Percentiles rank a stretch among this genome's conserved stretches.
These are phyloP conservation scores for Heliconius himera DNA, from an alignment of 1,140 invertebrate species.

Conservation along the genomic window DNA sequence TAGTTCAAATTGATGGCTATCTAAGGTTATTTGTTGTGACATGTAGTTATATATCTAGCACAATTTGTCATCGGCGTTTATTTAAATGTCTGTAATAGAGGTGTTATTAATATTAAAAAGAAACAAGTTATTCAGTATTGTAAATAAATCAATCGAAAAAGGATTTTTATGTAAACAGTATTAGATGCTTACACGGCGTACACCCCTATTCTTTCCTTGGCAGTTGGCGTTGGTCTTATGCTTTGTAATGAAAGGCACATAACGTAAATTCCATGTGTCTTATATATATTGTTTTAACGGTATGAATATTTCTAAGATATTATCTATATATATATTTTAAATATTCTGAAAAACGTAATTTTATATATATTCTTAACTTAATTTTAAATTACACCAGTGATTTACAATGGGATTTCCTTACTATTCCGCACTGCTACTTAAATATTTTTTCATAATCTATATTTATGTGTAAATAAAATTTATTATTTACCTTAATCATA, in stretches of 20 bases:
- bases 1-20: conserved; percentile 72
- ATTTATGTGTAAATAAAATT: too few species aligned
- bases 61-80: conserved; percentile 65
- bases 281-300: not conserved
- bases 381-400: too few species aligned
- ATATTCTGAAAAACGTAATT: too few species aligned
- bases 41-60: conserved; percentile 68
- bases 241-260: conserved; percentile 56
- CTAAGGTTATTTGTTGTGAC: conserved; percentile 80
- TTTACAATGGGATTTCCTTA: too few species aligned
- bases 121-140: not conserved
- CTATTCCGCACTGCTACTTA: too few species aligned
- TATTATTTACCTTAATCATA: too few species aligned
- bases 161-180: not conserved
- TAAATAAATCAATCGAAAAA: not conserved
- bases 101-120: not conserved
- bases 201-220: conserved; percentile 54
- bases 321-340: too few species aligned
- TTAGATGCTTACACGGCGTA: conserved; percentile 36
- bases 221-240: conserved; percentile 60
- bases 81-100: conserved; percentile 36
- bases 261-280: conserved; percentile 1
- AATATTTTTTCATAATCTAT: too few species aligned
- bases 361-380: too few species aligned
- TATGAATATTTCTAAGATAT: not conserved